These are phyloP conservation scores for Oreocharis arfaki DNA, from an alignment of 2,113 vertebrate genomes.

Conservation along the genomic window DNA sequence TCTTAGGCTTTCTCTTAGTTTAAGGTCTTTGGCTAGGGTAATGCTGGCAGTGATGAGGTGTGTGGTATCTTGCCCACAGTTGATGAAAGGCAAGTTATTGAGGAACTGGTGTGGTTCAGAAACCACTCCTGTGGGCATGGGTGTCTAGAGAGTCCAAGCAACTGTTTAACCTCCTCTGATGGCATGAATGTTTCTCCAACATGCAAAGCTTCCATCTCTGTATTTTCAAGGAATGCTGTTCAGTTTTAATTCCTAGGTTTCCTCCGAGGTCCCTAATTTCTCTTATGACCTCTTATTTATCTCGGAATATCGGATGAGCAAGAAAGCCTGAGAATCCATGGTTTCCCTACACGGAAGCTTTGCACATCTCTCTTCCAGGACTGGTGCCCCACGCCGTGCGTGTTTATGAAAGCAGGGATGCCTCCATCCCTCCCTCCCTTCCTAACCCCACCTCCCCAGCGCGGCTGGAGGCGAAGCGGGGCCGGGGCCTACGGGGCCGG, in stretches of 20 bases:
- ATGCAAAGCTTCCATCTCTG: background rate
- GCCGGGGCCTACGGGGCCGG: background rate
- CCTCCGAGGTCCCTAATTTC: background rate
- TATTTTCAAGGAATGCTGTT: background rate
- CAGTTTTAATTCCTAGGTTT: background rate
- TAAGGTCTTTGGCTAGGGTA: background rate
- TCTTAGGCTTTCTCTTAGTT: background rate
- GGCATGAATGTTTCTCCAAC: background rate
- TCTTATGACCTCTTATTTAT: background rate
- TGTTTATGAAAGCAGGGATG: background rate
- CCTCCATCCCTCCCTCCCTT: background rate
- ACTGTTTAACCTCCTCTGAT: background rate
- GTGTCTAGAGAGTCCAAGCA: background rate
- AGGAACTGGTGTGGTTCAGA: background rate
- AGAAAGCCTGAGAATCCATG: accelerated
- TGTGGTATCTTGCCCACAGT: background rate
- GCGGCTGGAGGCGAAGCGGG: background rate
- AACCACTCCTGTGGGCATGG: background rate
- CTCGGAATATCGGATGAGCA: background rate
- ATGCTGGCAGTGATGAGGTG: background rate
- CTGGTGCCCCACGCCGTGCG: background rate
- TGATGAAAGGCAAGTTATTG: background rate
- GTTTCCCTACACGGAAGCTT: background rate
- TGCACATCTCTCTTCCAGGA: background rate
- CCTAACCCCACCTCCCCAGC: background rate